phyloP scores from a whole-genome alignment of 2,113 vertebrate genomes.

The Genyomyrus donnyi region DNA sequence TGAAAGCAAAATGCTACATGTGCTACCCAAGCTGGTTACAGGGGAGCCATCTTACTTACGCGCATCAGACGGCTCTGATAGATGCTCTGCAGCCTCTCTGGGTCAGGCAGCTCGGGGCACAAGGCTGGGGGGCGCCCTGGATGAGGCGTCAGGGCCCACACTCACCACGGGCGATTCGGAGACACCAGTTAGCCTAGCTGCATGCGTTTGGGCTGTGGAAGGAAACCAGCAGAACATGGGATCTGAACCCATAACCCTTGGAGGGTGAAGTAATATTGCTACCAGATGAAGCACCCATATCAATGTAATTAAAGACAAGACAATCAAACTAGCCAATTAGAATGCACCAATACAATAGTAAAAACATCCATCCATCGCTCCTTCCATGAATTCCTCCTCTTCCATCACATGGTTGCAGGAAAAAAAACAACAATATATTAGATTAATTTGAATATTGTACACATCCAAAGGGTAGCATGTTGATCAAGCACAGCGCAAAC shows the following conservation, averaged over 20 bases:
- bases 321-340: background rate
- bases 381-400: background rate
- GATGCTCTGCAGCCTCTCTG: background rate
- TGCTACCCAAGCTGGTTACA: background rate
- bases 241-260: background rate
- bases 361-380: background rate
- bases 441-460: background rate
- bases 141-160: background rate
- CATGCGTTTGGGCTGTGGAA: background rate
- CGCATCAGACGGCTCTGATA: background rate
- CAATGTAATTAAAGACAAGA: background rate
- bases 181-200: background rate
- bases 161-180: background rate
- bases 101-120: background rate
- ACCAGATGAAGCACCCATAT: background rate
- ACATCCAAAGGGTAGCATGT: background rate
- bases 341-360: background rate
- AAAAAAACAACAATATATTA: background rate
- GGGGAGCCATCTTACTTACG: background rate
- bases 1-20: conserved; percentile 23
- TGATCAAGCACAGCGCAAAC: background rate
- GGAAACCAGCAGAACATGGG: background rate
- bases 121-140: background rate
- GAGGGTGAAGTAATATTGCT: background rate
- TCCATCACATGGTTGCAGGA: background rate